phyloP scores from a whole-genome alignment of 2,797 vertebrate species.

The Phoeniculus purpureus region DNA sequence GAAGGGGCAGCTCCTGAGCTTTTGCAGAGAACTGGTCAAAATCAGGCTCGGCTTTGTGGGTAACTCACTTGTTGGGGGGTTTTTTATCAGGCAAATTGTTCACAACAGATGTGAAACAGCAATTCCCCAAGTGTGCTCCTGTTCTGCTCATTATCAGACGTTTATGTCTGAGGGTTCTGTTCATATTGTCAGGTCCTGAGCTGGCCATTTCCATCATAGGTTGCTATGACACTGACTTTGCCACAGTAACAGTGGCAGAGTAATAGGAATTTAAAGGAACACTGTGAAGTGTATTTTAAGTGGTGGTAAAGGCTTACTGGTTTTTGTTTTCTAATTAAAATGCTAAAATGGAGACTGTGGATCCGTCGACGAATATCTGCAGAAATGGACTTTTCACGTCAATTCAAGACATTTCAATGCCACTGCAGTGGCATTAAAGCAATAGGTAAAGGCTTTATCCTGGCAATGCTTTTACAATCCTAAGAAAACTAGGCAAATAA shows the following conservation, averaged over 20 bases:
- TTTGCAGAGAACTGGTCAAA: background rate
- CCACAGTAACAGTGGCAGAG: background rate
- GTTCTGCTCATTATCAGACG: background rate
- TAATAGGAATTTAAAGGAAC: background rate
- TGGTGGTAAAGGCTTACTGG: background rate
- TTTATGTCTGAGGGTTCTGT: background rate
- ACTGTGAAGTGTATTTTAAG: background rate
- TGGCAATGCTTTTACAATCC: background rate
- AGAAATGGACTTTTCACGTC: too few relatives aligned
- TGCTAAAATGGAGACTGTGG: background rate
- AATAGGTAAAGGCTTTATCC: background rate
- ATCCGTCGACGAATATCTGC: background rate
- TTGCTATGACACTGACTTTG: background rate
- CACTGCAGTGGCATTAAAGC: background rate
- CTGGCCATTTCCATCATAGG: background rate
- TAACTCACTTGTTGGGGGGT: background rate
- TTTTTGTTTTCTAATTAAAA: background rate
- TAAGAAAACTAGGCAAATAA: background rate
- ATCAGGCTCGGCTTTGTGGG: background rate
- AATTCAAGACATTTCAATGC: too few relatives aligned
- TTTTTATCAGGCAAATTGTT: background rate
- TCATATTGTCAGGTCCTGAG: background rate
- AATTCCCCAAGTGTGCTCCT: background rate
- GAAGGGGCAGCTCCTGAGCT: background rate
- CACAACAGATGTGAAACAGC: background rate